Conservation (phyloP, 30 jellyfish, hydroid and myxozoan species). For the Euphysa ruthae region DNA sequence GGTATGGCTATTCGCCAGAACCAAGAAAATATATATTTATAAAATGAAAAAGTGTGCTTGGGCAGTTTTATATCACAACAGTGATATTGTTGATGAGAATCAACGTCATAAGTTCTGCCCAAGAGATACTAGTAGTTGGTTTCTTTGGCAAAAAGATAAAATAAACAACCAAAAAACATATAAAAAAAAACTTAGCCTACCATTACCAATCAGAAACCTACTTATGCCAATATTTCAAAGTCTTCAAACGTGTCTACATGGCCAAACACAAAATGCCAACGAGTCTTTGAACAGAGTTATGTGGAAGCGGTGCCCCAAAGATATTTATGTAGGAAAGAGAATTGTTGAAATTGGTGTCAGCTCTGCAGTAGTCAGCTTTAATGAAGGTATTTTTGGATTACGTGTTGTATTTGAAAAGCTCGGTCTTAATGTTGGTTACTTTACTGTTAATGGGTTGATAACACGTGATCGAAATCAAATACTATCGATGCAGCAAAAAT, state of each 20-base stretch:
- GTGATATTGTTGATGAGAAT: constrained; percentile 6
- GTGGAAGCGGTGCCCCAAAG: constrained; percentile 33
- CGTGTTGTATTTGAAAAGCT: not conserved
- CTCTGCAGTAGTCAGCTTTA: constrained; percentile 37
- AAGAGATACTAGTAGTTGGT: constrained; percentile 11
- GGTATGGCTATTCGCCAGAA: constrained; percentile 28
- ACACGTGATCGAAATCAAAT: too few relatives aligned
- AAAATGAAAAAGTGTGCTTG: constrained; percentile 10
- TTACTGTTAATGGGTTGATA: too few relatives aligned
- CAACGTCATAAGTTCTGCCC: constrained; percentile 22
- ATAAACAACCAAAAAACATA: not conserved
- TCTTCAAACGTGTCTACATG: constrained; percentile 7
- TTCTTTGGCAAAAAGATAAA: constrained; percentile 14
- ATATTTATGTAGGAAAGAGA: constrained; percentile 15
- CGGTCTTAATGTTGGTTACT: constrained; percentile 12
- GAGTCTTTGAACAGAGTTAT: constrained; percentile 22
- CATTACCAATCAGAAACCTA: constrained; percentile 11
- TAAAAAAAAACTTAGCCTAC: constrained; percentile 12
- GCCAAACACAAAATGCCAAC: constrained; percentile 25
- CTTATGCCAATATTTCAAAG: constrained; percentile 15
- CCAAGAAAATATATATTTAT: not conserved
- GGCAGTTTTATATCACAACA: constrained; percentile 9
- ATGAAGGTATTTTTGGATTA: constrained; percentile 24
- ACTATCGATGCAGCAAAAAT: too few relatives aligned
- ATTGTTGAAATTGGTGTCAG: constrained; percentile 22